These are phyloP conservation scores for Marmota flaviventris DNA, from an alignment of 2,113 vertebrate genomes.

Conservation along the genomic window DNA sequence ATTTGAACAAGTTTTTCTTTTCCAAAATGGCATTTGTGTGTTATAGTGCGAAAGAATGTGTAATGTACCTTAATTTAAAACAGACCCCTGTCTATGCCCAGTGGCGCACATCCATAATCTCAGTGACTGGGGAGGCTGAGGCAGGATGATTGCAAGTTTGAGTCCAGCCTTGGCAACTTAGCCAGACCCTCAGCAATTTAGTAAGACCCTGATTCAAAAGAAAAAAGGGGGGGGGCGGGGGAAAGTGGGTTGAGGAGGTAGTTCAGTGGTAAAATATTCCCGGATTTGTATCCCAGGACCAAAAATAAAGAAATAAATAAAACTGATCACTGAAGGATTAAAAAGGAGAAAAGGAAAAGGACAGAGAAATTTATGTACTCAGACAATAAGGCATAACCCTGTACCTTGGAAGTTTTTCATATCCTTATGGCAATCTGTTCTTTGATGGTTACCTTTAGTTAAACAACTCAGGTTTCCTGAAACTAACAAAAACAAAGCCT, in stretches of 20 bases:
- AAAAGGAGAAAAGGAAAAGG: background rate
- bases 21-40: background rate
- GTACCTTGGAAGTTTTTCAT: slow-evolving; percentile 18
- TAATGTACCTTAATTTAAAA: background rate
- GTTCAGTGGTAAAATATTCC: background rate
- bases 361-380: background rate
- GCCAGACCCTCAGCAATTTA: background rate
- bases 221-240: too few species aligned
- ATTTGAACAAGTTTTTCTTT: slow-evolving; percentile 18
- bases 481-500: background rate
- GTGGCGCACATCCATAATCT: background rate
- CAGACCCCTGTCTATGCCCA: too few species aligned
- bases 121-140: background rate
- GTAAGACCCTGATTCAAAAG: too few species aligned
- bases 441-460: background rate
- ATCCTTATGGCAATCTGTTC: background rate
- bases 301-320: background rate
- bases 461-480: background rate
- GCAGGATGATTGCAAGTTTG: background rate
- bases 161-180: background rate
- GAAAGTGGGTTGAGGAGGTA: background rate
- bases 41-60: background rate
- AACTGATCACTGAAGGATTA: background rate
- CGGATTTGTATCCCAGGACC: background rate
- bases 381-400: background rate